A percentile compares a stretch with the other conserved stretches of the same genome.
Conservation (phyloP, 2,888 invertebrate species). For the Heliconius cydno region DNA sequence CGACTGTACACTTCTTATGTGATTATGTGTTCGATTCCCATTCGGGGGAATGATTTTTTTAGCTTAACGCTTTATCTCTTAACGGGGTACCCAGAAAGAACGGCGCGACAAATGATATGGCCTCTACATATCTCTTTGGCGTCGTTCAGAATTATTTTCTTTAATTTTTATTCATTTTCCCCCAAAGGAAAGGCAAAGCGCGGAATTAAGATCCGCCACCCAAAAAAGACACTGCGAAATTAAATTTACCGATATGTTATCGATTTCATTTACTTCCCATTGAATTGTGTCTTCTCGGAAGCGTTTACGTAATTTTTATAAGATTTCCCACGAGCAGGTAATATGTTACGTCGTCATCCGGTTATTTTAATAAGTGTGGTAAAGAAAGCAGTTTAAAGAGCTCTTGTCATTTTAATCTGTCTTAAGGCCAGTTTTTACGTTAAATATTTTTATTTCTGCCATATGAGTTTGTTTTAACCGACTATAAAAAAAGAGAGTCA, state of each 20-base stretch:
- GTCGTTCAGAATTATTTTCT: background rate
- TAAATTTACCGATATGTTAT: background rate
- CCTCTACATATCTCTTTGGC: background rate
- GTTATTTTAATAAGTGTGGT: background rate
- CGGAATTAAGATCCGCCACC: too few species aligned
- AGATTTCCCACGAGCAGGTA: constrained; percentile 1
- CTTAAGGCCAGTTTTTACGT: background rate
- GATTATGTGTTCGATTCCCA: background rate
- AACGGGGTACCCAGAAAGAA: background rate
- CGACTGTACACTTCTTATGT: background rate
- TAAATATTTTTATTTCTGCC: background rate
- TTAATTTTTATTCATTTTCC: too few species aligned
- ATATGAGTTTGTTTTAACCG: background rate
- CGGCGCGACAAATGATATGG: background rate
- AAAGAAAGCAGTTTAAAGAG: constrained; percentile 14
- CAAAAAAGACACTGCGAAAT: background rate
- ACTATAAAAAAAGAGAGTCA: background rate
- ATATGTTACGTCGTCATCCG: constrained; percentile 13
- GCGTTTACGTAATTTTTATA: constrained; percentile 16
- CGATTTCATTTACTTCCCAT: background rate
- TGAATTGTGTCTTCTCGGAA: constrained; percentile 1
- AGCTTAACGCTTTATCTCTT: background rate
- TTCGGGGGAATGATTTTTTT: background rate
- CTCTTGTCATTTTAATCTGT: background rate
- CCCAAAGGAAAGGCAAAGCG: background rate